Conservation (phyloP, 2,888 invertebrate genomes). For the Julus scandinavius region DNA sequence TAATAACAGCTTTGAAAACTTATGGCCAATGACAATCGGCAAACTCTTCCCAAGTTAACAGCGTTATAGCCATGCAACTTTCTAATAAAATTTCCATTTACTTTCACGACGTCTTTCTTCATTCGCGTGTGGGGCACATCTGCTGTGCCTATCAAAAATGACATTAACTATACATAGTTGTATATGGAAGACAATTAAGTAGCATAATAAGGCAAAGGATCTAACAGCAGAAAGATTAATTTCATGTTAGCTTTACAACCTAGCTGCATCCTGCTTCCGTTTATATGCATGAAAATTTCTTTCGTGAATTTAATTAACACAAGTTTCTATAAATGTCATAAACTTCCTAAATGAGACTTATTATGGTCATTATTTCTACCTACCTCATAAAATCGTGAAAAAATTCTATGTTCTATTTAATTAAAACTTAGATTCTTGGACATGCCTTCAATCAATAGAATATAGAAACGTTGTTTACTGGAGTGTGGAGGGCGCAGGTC, state of each 20-base stretch:
- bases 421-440: too few relatives aligned
- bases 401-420: too few relatives aligned
- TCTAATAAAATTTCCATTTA: slow-evolving; percentile 12
- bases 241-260: not conserved
- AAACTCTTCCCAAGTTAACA: not conserved
- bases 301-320: not conserved
- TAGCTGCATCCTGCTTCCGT: not conserved
- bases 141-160: slow-evolving; percentile 29
- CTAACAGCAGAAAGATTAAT: not conserved
- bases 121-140: not conserved
- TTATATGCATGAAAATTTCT: not conserved
- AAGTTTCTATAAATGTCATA: not conserved
- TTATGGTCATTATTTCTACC: not conserved
- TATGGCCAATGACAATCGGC: not conserved
- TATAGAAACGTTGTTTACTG: too few relatives aligned
- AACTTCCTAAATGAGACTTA: not conserved
- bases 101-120: not conserved
- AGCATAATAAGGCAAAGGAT: not conserved
- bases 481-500: too few relatives aligned
- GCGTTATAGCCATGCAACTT: not conserved
- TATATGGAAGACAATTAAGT: not conserved
- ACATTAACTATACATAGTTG: not conserved
- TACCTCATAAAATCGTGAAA: too few relatives aligned
- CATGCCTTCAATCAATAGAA: too few relatives aligned
- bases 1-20: not conserved